Conservation (phyloP, 1,140 invertebrate genomes). For the Trypoxylus dichotomus region DNA sequence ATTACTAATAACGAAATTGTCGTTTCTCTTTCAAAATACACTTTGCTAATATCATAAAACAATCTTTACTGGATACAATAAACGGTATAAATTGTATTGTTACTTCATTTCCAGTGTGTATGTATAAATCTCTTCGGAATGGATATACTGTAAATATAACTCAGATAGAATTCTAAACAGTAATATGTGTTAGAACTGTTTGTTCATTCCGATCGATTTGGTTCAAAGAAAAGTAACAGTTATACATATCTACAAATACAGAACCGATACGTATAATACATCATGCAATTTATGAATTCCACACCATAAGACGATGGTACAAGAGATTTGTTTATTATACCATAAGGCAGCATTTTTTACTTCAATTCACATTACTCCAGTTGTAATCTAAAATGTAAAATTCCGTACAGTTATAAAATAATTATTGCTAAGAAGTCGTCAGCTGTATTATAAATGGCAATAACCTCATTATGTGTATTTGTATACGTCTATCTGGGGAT, state of each 20-base stretch:
- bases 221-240: constrained; percentile 2
- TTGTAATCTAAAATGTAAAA: not conserved
- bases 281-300: not conserved
- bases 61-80: too few species aligned
- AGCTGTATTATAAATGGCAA: constrained; percentile 7
- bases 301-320: not conserved
- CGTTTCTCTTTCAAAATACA: too few species aligned
- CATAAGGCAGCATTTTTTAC: not conserved
- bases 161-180: not conserved
- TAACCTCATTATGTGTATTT: constrained; percentile 2
- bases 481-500: not conserved
- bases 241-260: not conserved
- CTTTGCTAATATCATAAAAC: too few species aligned
- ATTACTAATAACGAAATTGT: too few species aligned
- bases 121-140: not conserved
- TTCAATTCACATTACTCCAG: not conserved
- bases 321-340: not conserved
- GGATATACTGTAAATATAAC: not conserved
- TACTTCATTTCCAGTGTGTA: too few species aligned
- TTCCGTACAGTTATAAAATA: constrained; percentile 1
- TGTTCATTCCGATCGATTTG: constrained; percentile 2
- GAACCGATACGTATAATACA: not conserved
- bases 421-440: not conserved
- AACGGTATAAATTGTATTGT: too few species aligned
- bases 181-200: not conserved